phyloP scores from a whole-genome alignment of 2,797 vertebrate genomes.

The Urosaurus nigricauda region DNA sequence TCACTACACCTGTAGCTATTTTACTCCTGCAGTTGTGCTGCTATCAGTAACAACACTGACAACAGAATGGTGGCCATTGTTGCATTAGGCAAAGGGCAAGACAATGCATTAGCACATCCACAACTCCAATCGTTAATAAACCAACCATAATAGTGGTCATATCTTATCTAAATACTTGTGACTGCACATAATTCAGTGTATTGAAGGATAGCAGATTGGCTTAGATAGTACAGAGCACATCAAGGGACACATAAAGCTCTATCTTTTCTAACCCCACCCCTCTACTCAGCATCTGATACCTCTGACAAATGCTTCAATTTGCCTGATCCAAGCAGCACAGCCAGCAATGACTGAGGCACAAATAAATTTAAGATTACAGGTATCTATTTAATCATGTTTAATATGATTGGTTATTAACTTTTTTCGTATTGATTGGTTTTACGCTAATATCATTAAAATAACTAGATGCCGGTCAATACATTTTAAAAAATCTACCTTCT shows the following conservation, averaged over 20 bases:
- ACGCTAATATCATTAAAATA: not conserved
- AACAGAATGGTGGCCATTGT: not conserved
- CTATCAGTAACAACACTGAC: no score
- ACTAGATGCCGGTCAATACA: not conserved
- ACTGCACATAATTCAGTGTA: not conserved
- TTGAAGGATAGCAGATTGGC: not conserved
- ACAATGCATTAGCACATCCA: not conserved
- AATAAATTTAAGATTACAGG: not conserved
- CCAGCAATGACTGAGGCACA: no score
- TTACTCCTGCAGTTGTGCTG: no score
- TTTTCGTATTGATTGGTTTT: not conserved
- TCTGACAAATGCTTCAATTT: not conserved
- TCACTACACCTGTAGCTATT: no score
- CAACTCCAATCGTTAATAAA: not conserved
- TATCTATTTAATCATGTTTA: not conserved
- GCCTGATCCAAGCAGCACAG: not conserved
- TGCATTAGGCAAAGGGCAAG: not conserved
- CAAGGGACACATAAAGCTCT: not conserved
- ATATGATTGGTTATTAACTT: slow-evolving; percentile 1
- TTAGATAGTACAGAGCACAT: not conserved
- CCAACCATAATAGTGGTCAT: not conserved
- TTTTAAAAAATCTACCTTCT: not conserved
- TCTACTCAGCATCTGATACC: not conserved
- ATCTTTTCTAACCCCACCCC: not conserved
- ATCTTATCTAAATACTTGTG: not conserved